Evolutionary conservation across 2,888 invertebrate genomes (phyloP).

Genomic region (Cephus sareptanus): DNA sequence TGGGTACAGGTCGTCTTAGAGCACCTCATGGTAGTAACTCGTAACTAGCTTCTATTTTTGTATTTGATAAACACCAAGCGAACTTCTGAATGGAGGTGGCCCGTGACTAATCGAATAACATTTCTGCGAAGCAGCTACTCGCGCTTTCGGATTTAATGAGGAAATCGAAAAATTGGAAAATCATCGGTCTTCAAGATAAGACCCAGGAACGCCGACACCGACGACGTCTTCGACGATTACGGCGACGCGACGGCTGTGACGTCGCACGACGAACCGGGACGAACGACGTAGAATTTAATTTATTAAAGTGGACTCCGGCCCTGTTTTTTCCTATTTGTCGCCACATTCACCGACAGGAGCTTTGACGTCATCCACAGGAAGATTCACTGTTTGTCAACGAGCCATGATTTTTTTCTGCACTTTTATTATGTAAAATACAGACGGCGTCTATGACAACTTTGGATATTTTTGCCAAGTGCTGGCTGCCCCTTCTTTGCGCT

Average conservation of each 20-base stretch:
- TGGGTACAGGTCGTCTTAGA: background rate
- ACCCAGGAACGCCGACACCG: background rate
- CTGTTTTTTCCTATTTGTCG: background rate
- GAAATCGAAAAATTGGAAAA: background rate
- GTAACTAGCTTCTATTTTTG: conserved; percentile 18
- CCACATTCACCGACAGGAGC: background rate
- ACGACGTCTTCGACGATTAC: background rate
- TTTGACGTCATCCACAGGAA: background rate
- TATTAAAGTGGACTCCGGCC: background rate
- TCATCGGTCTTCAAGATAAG: background rate
- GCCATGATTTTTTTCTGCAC: background rate
- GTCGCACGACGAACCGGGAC: background rate
- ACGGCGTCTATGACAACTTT: background rate
- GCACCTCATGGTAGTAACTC: background rate
- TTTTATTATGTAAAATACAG: background rate
- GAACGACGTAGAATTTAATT: background rate
- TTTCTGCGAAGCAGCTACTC: conserved; percentile 2
- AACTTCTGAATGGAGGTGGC: conserved; percentile 15
- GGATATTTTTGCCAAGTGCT: background rate
- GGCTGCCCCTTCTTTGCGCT: background rate
- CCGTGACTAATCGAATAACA: conserved; percentile 20
- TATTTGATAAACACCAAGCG: conserved; percentile 15
- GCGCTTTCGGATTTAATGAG: background rate
- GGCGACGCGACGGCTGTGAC: conserved; percentile 1
- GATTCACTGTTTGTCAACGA: background rate